Percentiles rank a stretch among this genome's conserved stretches.
Conservation (phyloP, 2,113 vertebrate species). For the Bagarius yarrelli region DNA sequence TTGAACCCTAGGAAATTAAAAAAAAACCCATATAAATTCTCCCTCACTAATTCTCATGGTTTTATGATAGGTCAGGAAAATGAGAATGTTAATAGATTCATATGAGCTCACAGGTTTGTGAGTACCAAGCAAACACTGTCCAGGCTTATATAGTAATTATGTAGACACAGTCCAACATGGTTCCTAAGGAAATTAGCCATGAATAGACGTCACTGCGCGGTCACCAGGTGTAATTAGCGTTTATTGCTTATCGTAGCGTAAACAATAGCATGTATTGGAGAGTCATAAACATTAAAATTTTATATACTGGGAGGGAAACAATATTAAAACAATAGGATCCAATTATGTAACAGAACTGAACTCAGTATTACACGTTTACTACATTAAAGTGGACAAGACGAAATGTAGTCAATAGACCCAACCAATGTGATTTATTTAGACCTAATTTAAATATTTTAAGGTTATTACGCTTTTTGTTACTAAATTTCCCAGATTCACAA, state of each 20-base stretch:
- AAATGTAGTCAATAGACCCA: too few species aligned
- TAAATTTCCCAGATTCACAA: neutral
- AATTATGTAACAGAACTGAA: neutral
- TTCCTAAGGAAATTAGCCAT: conserved; percentile 21
- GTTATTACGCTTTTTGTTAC: neutral
- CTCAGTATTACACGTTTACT: neutral
- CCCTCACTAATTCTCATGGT: neutral
- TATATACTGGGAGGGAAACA: neutral
- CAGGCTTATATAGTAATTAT: conserved; percentile 5
- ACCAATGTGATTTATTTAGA: neutral
- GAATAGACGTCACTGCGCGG: conserved; percentile 17
- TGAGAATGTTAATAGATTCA: neutral
- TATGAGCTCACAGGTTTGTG: neutral
- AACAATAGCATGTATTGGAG: neutral
- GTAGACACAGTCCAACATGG: conserved; percentile 22
- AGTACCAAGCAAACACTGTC: conserved; percentile 30
- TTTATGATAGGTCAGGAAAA: neutral
- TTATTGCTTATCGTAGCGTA: conserved; percentile 12
- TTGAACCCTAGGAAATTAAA: conserved; percentile 12
- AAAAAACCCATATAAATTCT: conserved; percentile 8
- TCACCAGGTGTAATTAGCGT: neutral
- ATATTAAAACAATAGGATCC: neutral
- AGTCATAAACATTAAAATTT: conserved; percentile 2
- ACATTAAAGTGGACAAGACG: too few species aligned
- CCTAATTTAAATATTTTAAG: neutral